Percentiles rank a stretch among this genome's conserved stretches.
These are phyloP conservation scores for Ophion costatus DNA, from an alignment of 2,888 invertebrate species.

Conservation along the genomic window DNA sequence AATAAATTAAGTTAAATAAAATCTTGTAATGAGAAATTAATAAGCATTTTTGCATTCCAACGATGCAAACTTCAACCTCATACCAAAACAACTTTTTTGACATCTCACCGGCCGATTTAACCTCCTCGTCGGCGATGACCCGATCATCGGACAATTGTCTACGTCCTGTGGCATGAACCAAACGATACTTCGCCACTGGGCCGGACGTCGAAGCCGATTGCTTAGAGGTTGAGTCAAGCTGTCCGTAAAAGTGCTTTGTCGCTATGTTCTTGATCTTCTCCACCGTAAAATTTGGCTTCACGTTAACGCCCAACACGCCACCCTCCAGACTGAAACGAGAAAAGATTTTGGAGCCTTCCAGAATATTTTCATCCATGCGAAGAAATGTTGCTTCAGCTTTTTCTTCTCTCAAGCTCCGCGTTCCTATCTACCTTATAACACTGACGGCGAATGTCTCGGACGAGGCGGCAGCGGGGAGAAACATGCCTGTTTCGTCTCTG, in stretches of 20 bases:
- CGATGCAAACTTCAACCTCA: no score
- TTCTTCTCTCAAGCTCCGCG: background rate
- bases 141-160: constrained; percentile 75
- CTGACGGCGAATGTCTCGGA: constrained; percentile 76
- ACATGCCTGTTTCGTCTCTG: constrained; percentile 71
- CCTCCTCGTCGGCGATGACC: constrained; percentile 74
- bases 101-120: constrained; percentile 75
- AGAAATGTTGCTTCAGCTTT: background rate
- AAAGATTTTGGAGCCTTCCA: background rate
- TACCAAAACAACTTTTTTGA: background rate
- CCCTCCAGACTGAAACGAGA: constrained; percentile 76
- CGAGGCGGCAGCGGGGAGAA: constrained; percentile 70
- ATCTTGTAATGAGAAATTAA: no score
- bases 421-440: constrained; percentile 77
- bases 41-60: no score
- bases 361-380: background rate
- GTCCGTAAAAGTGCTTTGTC: constrained; percentile 78
- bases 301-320: constrained; percentile 71
- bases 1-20: no score
- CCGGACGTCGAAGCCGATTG: constrained; percentile 66
- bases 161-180: constrained; percentile 75
- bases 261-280: constrained; percentile 78
- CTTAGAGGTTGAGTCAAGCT: constrained; percentile 53
- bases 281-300: constrained; percentile 76
- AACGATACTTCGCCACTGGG: constrained; percentile 74